Base-by-base conservation (phyloP, 2,888 invertebrate genomes). In the Charanyca ferruginea region DNA sequence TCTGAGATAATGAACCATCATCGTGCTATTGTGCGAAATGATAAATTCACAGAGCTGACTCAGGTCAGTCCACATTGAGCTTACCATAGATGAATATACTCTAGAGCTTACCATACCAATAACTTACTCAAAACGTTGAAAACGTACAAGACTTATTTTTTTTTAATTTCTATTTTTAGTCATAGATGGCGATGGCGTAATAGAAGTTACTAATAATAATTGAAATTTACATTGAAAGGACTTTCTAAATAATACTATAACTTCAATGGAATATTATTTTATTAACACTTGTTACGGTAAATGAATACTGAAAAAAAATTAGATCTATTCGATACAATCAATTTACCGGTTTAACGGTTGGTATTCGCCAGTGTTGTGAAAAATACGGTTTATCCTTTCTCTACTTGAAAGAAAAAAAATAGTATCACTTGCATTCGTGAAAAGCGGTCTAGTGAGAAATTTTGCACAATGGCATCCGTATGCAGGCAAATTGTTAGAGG, bases 401-500 rank as follows among this genome's bases (percentile, higher is more conserved):
- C 66, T 79, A 73, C 63, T 81, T 80, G 74, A 83, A 69, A 73
- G 72, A 69, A 84, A 83, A 84, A 60, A 87, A 85, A 74, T 76
- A 83, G 81, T 84, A 68, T 80, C 91, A 93, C 91, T 94, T 93
- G 93, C 93, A 87, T 90, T 93, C 92, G 93, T 91, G 83, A 92
- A 93, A 94, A 92, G 90, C 93, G 93, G 90, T 93, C 91, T 91
- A 91, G 93, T 93, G 91, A 83, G 76, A 89, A 91, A 74, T 85
- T 85, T 82, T 84, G 85, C 96, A 96, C 96, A 85, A 98, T 98
- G 97, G 97, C 97, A 94, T 97, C 97, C 84, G 93, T 97, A 90
- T 97, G 97, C 95, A 96, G 97, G 94, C 97, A 97, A 96, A 96
- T 97, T 92, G 93, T 96, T 87, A 94, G 96, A 73, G 96, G 96